phyloP scores from a whole-genome alignment of 1,140 invertebrate species.

The Chironomus striatipennis region DNA sequence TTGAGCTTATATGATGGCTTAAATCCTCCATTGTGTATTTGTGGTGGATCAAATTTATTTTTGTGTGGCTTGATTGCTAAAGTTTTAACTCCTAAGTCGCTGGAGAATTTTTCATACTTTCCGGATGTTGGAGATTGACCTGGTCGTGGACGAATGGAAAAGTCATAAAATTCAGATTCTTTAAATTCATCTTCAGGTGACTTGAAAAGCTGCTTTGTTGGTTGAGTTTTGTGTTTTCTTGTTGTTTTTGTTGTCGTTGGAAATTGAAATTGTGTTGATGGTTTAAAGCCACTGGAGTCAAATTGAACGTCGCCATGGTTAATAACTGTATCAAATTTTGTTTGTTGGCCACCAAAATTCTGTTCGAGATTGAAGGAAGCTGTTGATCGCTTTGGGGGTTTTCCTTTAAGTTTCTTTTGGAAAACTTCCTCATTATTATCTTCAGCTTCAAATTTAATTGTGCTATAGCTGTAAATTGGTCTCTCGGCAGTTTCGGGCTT shows the following conservation, averaged over 20 bases:
- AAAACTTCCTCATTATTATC: background rate
- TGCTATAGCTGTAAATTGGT: background rate
- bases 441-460: background rate
- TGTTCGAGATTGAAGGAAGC: background rate
- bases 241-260: background rate
- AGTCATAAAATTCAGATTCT: conserved; percentile 4
- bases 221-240: background rate
- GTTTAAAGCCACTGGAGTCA: background rate
- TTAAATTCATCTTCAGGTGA: conserved; percentile 16
- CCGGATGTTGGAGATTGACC: background rate
- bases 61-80: conserved; percentile 5
- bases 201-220: background rate
- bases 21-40: background rate
- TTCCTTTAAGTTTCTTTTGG: background rate
- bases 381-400: conserved; percentile 8
- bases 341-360: background rate
- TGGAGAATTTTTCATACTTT: conserved; percentile 10
- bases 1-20: conserved; percentile 16
- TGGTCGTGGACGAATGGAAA: background rate
- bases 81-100: background rate
- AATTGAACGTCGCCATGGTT: background rate
- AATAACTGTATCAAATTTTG: background rate
- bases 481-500: background rate
- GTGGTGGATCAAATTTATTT: conserved; percentile 19
- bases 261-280: background rate